Percentiles rank a stretch among this genome's conserved stretches.
These are phyloP conservation scores for Omphaloscelis lunosa DNA, from an alignment of 2,888 invertebrate genomes.

Conservation along the genomic window DNA sequence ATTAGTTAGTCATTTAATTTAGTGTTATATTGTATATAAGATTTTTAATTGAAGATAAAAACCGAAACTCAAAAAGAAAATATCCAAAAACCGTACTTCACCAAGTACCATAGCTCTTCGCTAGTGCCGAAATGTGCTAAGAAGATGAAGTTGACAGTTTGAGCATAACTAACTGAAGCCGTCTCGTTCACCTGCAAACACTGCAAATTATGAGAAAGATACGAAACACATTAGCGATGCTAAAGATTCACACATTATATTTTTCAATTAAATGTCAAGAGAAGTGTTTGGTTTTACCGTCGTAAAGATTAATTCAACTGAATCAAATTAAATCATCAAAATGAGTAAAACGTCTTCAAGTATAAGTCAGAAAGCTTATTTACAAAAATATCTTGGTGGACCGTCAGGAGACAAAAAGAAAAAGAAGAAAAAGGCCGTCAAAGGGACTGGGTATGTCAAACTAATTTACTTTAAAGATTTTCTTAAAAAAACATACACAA, in stretches of 20 bases:
- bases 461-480: neutral
- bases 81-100: no score
- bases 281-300: slow-evolving; percentile 13
- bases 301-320: neutral
- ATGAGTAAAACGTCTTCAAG: slow-evolving; percentile 82
- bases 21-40: no score
- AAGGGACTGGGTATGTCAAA: slow-evolving; percentile 83
- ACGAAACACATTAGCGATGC: neutral
- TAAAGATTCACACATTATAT: neutral
- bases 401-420: slow-evolving; percentile 92
- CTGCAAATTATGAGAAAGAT: slow-evolving; percentile 24
- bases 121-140: neutral
- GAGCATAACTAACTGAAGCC: neutral
- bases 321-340: neutral
- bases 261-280: slow-evolving; percentile 7
- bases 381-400: slow-evolving; percentile 94
- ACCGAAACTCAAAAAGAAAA: no score
- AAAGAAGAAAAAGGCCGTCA: slow-evolving; percentile 90
- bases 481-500: neutral
- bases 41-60: no score
- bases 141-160: no score
- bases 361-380: slow-evolving; percentile 94
- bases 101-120: neutral
- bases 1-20: no score
- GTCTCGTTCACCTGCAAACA: neutral